Conservation (phyloP, 2,113 vertebrate genomes). For the Mesitornis unicolor region DNA sequence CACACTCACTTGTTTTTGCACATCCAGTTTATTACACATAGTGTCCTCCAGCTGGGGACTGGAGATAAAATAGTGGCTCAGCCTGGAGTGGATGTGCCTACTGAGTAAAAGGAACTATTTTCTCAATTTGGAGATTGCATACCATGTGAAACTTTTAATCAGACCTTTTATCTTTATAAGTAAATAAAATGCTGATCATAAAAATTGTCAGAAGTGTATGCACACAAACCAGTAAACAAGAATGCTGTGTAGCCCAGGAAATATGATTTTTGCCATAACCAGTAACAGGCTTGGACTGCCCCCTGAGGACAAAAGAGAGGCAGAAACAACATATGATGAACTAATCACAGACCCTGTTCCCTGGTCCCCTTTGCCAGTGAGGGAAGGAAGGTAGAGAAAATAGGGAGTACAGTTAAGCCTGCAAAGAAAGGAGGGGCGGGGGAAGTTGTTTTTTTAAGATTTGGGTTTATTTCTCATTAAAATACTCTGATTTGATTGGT, state of each 20-base stretch:
- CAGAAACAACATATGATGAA: no score
- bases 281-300: not conserved
- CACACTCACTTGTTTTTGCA: not conserved
- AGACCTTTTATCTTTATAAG: not conserved
- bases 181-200: not conserved
- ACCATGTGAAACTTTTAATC: not conserved
- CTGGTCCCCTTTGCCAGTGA: no score
- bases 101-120: not conserved
- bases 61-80: not conserved
- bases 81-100: not conserved
- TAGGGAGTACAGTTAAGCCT: no score
- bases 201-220: not conserved
- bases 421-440: no score
- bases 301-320: no score
- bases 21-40: not conserved
- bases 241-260: not conserved
- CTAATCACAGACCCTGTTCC: no score
- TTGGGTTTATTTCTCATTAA: no score
- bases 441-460: no score
- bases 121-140: not conserved
- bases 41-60: not conserved
- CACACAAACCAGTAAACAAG: not conserved
- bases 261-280: not conserved
- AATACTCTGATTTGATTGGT: no score
- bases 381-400: no score